Conservation (phyloP, 2,888 invertebrate species). For the Drosophila limbata region DNA sequence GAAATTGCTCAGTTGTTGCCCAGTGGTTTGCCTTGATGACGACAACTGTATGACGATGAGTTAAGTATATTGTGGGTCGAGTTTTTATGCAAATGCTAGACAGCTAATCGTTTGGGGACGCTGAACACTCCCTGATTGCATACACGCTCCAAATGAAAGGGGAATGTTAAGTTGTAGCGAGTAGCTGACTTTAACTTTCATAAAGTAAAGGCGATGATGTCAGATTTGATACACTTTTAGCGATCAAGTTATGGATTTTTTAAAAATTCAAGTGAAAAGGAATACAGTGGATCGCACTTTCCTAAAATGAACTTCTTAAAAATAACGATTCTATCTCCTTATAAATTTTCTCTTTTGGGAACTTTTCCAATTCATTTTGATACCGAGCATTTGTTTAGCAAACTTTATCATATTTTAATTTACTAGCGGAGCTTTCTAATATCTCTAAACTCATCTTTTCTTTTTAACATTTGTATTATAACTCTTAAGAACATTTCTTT, state of each 20-base stretch:
- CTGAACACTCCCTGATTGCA: slow-evolving; percentile 40
- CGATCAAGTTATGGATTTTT: neutral
- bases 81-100: slow-evolving; percentile 47
- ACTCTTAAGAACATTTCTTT: neutral
- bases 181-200: neutral
- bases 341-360: too few relatives aligned
- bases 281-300: too few relatives aligned
- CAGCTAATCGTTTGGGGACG: slow-evolving; percentile 50
- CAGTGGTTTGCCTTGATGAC: slow-evolving; percentile 43
- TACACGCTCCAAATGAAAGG: neutral
- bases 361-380: too few relatives aligned
- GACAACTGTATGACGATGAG: slow-evolving; percentile 40
- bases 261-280: too few relatives aligned
- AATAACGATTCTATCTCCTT: too few relatives aligned
- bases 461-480: neutral
- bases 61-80: slow-evolving; percentile 11
- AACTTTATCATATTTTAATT: neutral
- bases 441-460: neutral
- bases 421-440: neutral
- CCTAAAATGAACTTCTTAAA: too few relatives aligned
- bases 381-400: too few relatives aligned
- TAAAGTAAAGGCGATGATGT: neutral
- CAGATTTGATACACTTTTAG: too few relatives aligned
- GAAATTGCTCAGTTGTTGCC: slow-evolving; percentile 68
- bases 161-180: neutral